Evolutionary conservation across 2,797 vertebrate species (phyloP), one percentile per base, ranked within the genome.

Genomic region (Okamejei kenojei): DNA sequence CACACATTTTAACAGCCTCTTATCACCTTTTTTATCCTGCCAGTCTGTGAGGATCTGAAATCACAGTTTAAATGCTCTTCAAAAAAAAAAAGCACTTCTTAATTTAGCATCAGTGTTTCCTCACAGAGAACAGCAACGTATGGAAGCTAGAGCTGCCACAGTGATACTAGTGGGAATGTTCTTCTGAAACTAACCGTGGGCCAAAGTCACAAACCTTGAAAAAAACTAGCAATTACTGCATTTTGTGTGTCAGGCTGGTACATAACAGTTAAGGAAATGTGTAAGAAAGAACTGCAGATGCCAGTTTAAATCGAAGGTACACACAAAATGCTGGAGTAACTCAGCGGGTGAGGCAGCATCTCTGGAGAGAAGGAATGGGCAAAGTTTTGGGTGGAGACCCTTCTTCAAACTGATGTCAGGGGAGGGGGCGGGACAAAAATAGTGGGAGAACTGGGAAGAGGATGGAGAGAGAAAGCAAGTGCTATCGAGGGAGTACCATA

Each of bases 1-100:
- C 58, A 97, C 97, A 94, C 97, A 94, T 95, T 99, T 99, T 94
- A 99, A 94, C 93, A 99, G 98, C 23, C 98, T 97, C 91, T 99
- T 97, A 93, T 99, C 99, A 0, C 98, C 99, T 94, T 99, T 99
- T 95, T 99, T 99, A 95, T 99, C 99, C 94, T 99, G 99, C 99
- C 99, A 99, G 94, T 99, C 99, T 1, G 98, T 99, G 93, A 99
- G 97, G 95, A 99, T 99, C 98, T 99, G 95, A 93, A 95, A 95
- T 0, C 93, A 35, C 6, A 26, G 93, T 65, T 71, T 81, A 77
- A 93, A 82, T n/a, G 10, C 29, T 65, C n/a, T 80, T 45, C n/a
- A n/a, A 21, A 71, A 80, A 82, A 2, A 35, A n/a, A 63, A 5
- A 86, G 21, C 2, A 0, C 15, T 63, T 65, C n/a, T 65, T 15